A percentile compares a stretch with the other conserved stretches of the same genome.
phyloP scores from a whole-genome alignment of 2,888 invertebrate genomes.

The Cheilosia vernalis region DNA sequence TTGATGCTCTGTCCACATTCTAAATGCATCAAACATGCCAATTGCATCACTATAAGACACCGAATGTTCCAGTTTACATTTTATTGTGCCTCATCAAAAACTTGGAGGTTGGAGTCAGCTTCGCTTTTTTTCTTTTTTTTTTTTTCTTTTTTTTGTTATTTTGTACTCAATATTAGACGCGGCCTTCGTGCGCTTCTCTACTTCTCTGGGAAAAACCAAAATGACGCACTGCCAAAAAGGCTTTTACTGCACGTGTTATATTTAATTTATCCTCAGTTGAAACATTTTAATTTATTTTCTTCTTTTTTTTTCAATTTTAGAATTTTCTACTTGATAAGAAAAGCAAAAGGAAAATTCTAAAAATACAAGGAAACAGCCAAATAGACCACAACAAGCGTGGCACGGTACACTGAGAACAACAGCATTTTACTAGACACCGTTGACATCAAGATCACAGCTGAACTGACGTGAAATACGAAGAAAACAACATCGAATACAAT shows the following conservation, averaged over 20 bases:
- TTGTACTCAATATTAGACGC: not conserved
- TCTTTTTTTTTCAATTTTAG: slow-evolving; percentile 17
- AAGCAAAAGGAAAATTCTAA: slow-evolving; percentile 27
- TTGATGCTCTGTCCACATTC: no score
- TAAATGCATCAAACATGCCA: no score
- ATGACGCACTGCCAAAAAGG: slow-evolving; percentile 30
- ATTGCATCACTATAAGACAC: no score
- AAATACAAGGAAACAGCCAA: slow-evolving; percentile 40
- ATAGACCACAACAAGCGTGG: slow-evolving; percentile 22
- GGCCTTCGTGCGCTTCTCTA: slow-evolving; percentile 5
- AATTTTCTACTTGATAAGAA: slow-evolving; percentile 45
- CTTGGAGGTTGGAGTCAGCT: no score
- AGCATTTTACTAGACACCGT: not conserved
- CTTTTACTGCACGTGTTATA: slow-evolving; percentile 32
- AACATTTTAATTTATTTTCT: slow-evolving; percentile 47
- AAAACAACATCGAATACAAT: slow-evolving; percentile 17
- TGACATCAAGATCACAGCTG: slow-evolving; percentile 26
- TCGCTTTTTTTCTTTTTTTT: no score
- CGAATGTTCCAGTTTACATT: no score
- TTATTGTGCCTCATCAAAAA: no score
- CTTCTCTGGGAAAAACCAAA: slow-evolving; percentile 8
- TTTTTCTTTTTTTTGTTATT: no score
- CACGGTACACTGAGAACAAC: slow-evolving; percentile 23
- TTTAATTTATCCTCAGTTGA: slow-evolving; percentile 13
- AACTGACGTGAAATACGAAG: slow-evolving; percentile 3